Base-by-base conservation (phyloP, 2,888 invertebrate genomes). In the Limenitis camilla region DNA sequence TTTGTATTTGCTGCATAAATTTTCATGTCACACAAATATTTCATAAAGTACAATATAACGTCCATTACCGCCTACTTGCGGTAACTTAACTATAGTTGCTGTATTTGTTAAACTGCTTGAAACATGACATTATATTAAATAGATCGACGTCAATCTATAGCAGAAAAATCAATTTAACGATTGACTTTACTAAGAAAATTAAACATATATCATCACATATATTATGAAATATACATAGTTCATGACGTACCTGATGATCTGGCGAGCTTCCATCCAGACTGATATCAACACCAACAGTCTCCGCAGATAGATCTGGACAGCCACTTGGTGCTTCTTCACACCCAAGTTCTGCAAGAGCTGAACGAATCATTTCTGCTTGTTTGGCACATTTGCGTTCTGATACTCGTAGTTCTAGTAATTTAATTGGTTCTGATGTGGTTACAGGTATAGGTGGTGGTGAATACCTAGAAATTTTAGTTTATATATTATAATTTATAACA, bases 261-360 rank as follows among this genome's bases (percentile, higher is more conserved):
- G 89, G 90, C 27, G 90, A 84, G 71, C 88, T 88, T 57, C 91
- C 92, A 58, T 92, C 91, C 6, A 87, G 68, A 83, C 92, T 78
- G 80, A 19, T 19, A 19, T 90, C 84, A 65, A 92, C 86, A 54
- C 90, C 81, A 61, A 90, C 76, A 1, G 94, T 89, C 80, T 95
- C 95, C 7, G 90, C 89, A 69, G 94, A 94, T n/a, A 95, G 86
- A 78, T 95, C 95, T 8, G 91, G 91, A 73, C 94, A 95, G 46
- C 94, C 96, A 6, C 94, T 92, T 10, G 96, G 96, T 53, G 94
- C 90, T 81, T 96, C 95, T 77, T 96, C 95, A 72, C 95, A 95
- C 51, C 96, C 95, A 30, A 96, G 88, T 77, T 96, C 95, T 54
- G 94, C 94, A 54, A 96, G 81, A n/a, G 96, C 95, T 41, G 92